A percentile compares a stretch with the other conserved stretches of the same genome.
phyloP scores from a whole-genome alignment of 2,888 invertebrate genomes.

The Subacronicta megacephala region DNA sequence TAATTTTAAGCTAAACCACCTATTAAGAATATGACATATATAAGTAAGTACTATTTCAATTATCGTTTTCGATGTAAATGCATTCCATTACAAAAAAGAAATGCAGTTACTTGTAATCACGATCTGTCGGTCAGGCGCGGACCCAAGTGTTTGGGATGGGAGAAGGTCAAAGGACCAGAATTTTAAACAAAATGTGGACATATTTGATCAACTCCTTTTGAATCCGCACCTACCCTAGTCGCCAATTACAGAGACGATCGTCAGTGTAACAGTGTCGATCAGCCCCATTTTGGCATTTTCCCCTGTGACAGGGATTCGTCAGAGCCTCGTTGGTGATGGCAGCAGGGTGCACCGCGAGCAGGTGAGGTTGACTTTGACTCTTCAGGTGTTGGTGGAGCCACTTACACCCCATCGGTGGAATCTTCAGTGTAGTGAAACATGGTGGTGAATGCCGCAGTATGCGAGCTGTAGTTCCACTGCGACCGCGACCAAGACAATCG shows the following conservation, averaged over 20 bases:
- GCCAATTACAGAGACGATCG: too few species aligned
- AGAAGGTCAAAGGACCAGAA: not conserved
- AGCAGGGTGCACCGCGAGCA: conserved; percentile 45
- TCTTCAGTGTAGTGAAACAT: not conserved
- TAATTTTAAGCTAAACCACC: too few species aligned
- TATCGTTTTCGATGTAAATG: not conserved
- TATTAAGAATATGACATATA: too few species aligned
- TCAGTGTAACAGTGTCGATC: not conserved
- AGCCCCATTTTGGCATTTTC: too few species aligned
- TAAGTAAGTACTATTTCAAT: not conserved
- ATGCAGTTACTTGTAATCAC: conserved; percentile 1
- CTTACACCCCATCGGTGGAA: not conserved
- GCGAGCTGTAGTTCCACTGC: too few species aligned
- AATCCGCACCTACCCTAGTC: not conserved
- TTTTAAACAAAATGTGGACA: not conserved
- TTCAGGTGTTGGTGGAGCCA: not conserved
- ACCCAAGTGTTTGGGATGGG: not conserved
- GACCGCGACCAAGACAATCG: not conserved
- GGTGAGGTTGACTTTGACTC: conserved; percentile 39
- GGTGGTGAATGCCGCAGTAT: not conserved
- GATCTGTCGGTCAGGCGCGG: not conserved
- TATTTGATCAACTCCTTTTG: not conserved
- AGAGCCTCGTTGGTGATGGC: conserved; percentile 31
- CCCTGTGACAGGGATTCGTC: conserved; percentile 1
- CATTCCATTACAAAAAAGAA: not conserved